Evolutionary conservation across 2,797 vertebrate species (phyloP), one percentile per base, ranked within the genome.

Genomic region (Melanogrammus aeglefinus): DNA sequence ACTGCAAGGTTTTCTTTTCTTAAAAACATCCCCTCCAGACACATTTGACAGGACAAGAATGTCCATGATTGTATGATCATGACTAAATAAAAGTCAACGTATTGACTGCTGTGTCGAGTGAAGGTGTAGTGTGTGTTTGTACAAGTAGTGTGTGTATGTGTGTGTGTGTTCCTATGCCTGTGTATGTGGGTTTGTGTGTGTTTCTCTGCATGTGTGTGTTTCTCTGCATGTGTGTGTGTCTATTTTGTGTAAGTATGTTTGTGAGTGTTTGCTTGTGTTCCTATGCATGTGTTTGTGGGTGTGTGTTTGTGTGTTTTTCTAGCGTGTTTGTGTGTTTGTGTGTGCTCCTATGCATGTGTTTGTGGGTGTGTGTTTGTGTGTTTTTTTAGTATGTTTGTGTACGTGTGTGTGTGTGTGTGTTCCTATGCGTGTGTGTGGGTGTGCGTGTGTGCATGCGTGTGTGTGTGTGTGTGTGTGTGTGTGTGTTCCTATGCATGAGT

Each of bases 231-330:
- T 21, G 47, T 57, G 47, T 57, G 47, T 63, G 51, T n/a, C n/a
- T 24, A 5, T 63, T 12, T 51, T 18, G 14, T 51, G 14, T 18
- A 3, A 12, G 16, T 69, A 2, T 24, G n/a, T 13, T 7, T 69
- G 66, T 69, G 66, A 27, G 66, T 29, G n/a, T 69, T 4, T 69
- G 66, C 29, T 4, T 66, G 63, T 27, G 63, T 51, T 21, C 7
- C 7, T 69, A 13, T 27, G 66, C 12, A 13, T 69, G n/a, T 66
- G 76, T 38, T 31, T 31, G 31, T 29, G 29, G 29, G 41, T 6
- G 36, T 76, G 4, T 21, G 72, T 1, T 73, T 75, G 14, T 35
- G 84, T 91, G 44, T 31, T 31, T 31, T 31, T 31, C 3, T 31
- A 31, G 31, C 31, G 1, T 31, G 31, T 31, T 31, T 70, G 76